Percentiles rank a stretch among this genome's conserved stretches.
phyloP scores from a whole-genome alignment of 2,888 invertebrate genomes.

The Limnephilus marmoratus region DNA sequence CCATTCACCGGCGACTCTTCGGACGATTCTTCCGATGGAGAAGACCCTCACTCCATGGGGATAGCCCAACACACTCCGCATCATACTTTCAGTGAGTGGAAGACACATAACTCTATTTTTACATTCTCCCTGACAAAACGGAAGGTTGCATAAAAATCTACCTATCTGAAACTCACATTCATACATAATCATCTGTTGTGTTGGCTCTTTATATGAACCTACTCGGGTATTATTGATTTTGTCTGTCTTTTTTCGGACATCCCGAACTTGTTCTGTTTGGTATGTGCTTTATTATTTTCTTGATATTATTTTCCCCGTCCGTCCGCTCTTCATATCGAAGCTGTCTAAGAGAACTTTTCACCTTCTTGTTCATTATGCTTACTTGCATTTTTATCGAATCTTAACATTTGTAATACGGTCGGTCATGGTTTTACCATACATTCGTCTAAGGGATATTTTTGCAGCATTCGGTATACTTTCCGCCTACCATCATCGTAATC shows the following conservation, averaged over 20 bases:
- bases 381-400: neutral
- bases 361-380: too few relatives aligned
- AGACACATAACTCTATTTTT: too few relatives aligned
- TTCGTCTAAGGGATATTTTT: neutral
- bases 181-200: neutral
- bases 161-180: neutral
- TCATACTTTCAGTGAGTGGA: slow-evolving; percentile 69
- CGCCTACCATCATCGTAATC: too few relatives aligned
- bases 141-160: neutral
- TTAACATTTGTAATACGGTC: neutral
- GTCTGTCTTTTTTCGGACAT: neutral
- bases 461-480: too few relatives aligned
- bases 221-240: neutral
- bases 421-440: neutral
- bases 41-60: slow-evolving; percentile 81
- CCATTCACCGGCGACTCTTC: slow-evolving; percentile 97
- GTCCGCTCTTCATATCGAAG: too few relatives aligned
- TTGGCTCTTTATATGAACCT: neutral
- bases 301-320: too few relatives aligned
- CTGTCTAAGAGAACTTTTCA: too few relatives aligned
- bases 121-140: too few relatives aligned
- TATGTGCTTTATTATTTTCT: too few relatives aligned
- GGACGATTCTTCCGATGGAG: slow-evolving; percentile 96
- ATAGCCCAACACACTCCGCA: slow-evolving; percentile 76
- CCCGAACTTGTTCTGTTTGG: too few relatives aligned